These are phyloP conservation scores for Mesorhabditis spiculigera DNA, from an alignment of 2,888 invertebrate genomes.

Conservation along the genomic window DNA sequence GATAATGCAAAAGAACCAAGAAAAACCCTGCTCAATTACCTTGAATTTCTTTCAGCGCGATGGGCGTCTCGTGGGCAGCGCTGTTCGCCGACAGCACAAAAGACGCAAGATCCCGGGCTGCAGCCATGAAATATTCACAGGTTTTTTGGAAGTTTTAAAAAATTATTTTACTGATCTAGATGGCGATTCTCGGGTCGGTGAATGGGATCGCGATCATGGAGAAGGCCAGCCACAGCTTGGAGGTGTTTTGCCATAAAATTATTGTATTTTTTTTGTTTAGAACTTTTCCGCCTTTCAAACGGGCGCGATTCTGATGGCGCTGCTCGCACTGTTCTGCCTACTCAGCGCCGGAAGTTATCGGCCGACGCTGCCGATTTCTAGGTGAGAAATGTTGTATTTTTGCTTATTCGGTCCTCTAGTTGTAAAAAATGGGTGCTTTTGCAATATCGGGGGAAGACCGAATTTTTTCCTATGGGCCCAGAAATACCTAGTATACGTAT, in stretches of 20 bases:
- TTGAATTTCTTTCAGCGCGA: constrained; percentile 29
- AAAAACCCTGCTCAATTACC: too few relatives aligned
- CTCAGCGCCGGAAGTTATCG: constrained; percentile 1
- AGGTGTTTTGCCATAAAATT: constrained; percentile 27
- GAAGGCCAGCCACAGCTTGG: constrained; percentile 48
- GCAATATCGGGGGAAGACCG: too few relatives aligned
- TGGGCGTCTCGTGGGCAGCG: constrained; percentile 55
- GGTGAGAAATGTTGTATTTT: neutral
- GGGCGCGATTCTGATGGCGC: neutral
- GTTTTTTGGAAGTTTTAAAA: neutral
- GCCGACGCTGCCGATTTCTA: neutral
- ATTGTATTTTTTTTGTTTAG: neutral
- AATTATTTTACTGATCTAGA: neutral
- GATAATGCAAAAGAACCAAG: too few relatives aligned
- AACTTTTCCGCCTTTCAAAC: neutral
- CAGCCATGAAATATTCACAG: constrained; percentile 58
- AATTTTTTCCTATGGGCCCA: too few relatives aligned
- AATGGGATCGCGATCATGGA: constrained; percentile 48
- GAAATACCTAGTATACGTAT: too few relatives aligned
- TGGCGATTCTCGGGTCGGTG: constrained; percentile 50
- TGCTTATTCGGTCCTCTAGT: too few relatives aligned
- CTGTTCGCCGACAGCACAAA: constrained; percentile 53
- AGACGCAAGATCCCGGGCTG: constrained; percentile 55
- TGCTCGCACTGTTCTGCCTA: neutral
- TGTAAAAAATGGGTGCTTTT: too few relatives aligned